Conservation (phyloP, 2,888 invertebrate genomes). For the Drosophila aldrichi region DNA sequence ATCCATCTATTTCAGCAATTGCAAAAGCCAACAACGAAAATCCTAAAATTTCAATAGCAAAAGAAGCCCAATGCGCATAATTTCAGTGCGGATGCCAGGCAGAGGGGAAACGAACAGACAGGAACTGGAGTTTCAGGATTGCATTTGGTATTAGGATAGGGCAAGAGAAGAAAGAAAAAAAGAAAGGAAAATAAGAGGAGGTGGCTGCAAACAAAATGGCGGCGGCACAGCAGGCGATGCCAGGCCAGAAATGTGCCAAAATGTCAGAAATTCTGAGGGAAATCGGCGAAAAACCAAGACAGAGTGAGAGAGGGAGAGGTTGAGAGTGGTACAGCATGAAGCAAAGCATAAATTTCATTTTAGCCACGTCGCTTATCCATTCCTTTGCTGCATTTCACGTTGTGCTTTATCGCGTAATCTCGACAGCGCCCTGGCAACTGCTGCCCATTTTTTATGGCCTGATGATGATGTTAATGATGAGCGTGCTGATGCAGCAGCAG, state of each 20-base stretch:
- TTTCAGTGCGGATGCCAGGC: slow-evolving; percentile 34
- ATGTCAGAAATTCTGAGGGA: slow-evolving; percentile 21
- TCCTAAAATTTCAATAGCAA: slow-evolving; percentile 67
- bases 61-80: slow-evolving; percentile 72
- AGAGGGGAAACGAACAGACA: not conserved
- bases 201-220: slow-evolving; percentile 63
- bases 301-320: not conserved
- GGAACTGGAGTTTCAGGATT: slow-evolving; percentile 33
- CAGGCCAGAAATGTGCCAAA: slow-evolving; percentile 50
- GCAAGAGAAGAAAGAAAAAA: not conserved
- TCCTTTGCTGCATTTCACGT: slow-evolving; percentile 57
- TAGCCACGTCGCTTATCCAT: slow-evolving; percentile 68
- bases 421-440: slow-evolving; percentile 58
- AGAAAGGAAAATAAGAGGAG: slow-evolving; percentile 19
- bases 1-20: slow-evolving; percentile 30
- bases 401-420: slow-evolving; percentile 75
- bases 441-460: slow-evolving; percentile 44
- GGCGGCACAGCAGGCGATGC: slow-evolving; percentile 57
- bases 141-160: slow-evolving; percentile 68
- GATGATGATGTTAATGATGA: slow-evolving; percentile 76
- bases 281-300: slow-evolving; percentile 2
- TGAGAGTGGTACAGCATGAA: slow-evolving; percentile 10
- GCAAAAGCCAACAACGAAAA: slow-evolving; percentile 52
- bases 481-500: slow-evolving; percentile 21
- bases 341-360: slow-evolving; percentile 63